Evolutionary conservation across 2,888 invertebrate genomes (phyloP).

Genomic region (Drosophila atroscutellata): DNA sequence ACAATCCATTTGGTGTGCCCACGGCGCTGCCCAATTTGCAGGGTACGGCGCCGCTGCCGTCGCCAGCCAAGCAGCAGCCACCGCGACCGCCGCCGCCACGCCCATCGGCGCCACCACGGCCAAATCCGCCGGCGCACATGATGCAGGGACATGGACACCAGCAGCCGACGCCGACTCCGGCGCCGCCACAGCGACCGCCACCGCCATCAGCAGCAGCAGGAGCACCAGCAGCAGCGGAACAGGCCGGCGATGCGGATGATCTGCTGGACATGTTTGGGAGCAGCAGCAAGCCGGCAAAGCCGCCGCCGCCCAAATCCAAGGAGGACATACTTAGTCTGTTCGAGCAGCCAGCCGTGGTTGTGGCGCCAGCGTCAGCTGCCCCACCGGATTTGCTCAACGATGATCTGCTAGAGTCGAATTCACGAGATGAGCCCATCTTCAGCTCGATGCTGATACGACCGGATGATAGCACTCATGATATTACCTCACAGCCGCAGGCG

Average conservation of each 20-base stretch:
- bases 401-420: slow-evolving; percentile 84
- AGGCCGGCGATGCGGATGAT: slow-evolving; percentile 84
- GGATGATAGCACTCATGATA: slow-evolving; percentile 83
- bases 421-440: slow-evolving; percentile 78
- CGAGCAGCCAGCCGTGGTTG: slow-evolving; percentile 79
- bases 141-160: slow-evolving; percentile 60
- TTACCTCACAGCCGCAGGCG: slow-evolving; percentile 84
- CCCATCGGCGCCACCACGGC: slow-evolving; percentile 82
- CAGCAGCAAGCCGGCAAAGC: slow-evolving; percentile 85
- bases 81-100: slow-evolving; percentile 85
- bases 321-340: slow-evolving; percentile 88
- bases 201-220: slow-evolving; percentile 54
- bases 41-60: slow-evolving; percentile 86
- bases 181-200: slow-evolving; percentile 81
- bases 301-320: slow-evolving; percentile 86
- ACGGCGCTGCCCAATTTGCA: slow-evolving; percentile 84
- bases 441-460: slow-evolving; percentile 82
- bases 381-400: slow-evolving; percentile 87
- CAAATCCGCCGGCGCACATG: slow-evolving; percentile 79
- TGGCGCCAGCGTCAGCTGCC: slow-evolving; percentile 74
- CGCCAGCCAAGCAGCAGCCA: slow-evolving; percentile 86
- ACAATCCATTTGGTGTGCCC: slow-evolving; percentile 85
- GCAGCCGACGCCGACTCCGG: slow-evolving; percentile 55
- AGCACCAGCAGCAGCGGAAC: slow-evolving; percentile 42
- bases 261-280: slow-evolving; percentile 86